Evolutionary conservation across 23 tunicate species (phyloP), one percentile per base, ranked within the genome.

Genomic region (Trididemnum nubilum): DNA sequence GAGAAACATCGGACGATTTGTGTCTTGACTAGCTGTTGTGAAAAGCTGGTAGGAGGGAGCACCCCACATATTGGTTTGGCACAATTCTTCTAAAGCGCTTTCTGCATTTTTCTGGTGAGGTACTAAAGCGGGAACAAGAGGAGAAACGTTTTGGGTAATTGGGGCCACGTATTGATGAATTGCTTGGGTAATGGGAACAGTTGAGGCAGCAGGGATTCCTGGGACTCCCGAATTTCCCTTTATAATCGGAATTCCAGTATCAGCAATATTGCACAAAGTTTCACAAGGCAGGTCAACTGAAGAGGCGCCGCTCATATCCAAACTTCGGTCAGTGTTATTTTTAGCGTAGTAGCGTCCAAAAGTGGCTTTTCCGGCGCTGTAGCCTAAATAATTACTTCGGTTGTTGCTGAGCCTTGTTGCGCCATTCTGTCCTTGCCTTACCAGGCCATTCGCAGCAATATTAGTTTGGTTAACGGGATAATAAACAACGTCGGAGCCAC

Each of bases 331-430:
- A 2, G 52, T 90, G 65, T 93, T 96, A 67, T 96, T 96, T 81
- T 96, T 96, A 2, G 99, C 85, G 51, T 96, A 96, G 72, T 96
- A 96, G 2, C 99, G 84, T 40, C 99, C 99, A 69, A 86, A 96
- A 38, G 99, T 96, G 28, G 99, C 99, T 81, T 96, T 96, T 2
- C 99, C 99, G 58, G 99, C 99, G 65, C 94, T 87, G 85, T 96
- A 96, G 44, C 99, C 99, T 27, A 96, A 82, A 57, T 96, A 96
- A 24, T 39, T 73, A 34, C 89, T 88, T 33, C 98, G 64, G 29
- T 88, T 65, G 74, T 34, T 88, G 22, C 50, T 67, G 9, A 80
- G 50, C 61, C 99, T 72, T 2, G 58, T 2, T 21, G 80, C 72
- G 34, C 88, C 25, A 29, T 88, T 90, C 36, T 92, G 86, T 0